Conservation (phyloP, 2,888 invertebrate species). For the Brachynemurus nebulosus region DNA sequence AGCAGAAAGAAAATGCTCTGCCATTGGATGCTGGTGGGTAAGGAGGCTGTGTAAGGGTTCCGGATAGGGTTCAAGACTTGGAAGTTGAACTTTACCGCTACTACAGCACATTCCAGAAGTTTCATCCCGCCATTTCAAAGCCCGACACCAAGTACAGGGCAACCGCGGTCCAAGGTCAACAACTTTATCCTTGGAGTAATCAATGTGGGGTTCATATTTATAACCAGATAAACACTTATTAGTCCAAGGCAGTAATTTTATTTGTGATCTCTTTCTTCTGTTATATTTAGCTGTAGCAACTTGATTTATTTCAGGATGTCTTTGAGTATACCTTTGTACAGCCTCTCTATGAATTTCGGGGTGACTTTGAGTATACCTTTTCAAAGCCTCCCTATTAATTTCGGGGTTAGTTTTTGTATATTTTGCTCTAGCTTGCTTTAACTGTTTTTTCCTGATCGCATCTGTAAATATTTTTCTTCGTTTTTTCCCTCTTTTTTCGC, state of each 20-base stretch:
- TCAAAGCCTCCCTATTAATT: no score
- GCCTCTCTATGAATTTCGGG: no score
- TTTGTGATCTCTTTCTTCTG: not conserved
- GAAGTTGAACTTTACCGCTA: not conserved
- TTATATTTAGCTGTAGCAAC: no score
- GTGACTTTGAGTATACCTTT: no score
- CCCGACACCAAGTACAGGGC: not conserved
- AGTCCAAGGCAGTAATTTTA: not conserved
- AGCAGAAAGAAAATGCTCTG: not conserved
- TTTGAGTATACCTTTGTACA: no score
- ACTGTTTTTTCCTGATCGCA: no score
- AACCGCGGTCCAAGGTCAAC: not conserved
- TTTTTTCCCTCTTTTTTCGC: no score
- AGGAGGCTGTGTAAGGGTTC: conserved; percentile 13
- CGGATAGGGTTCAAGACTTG: not conserved
- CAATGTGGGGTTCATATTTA: not conserved
- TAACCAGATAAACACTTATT: not conserved
- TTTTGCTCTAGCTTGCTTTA: no score
- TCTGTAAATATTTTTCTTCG: no score
- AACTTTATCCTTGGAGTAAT: not conserved
- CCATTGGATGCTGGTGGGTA: conserved; percentile 13
- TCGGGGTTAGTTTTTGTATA: no score
- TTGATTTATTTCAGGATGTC: no score
- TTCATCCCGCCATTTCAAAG: not conserved
- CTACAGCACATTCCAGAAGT: not conserved